phyloP scores from a whole-genome alignment of 2,797 vertebrate genomes.

The Dermochelys coriacea region DNA sequence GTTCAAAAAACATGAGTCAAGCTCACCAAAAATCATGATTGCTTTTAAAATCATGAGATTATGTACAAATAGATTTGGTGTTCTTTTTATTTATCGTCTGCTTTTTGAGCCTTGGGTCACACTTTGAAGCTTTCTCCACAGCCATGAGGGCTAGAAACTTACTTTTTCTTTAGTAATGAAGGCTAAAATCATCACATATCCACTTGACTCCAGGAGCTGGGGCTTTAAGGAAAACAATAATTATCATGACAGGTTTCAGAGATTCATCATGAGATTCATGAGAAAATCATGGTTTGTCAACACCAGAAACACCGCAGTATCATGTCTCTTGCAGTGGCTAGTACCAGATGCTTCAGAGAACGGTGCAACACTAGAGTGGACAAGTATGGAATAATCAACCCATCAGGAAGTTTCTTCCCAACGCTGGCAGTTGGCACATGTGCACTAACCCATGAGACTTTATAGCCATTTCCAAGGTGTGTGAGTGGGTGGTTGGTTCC shows the following conservation, averaged over 20 bases:
- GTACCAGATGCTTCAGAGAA: fast-evolving
- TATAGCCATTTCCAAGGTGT: neutral
- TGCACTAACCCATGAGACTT: fast-evolving
- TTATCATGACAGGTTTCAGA: neutral
- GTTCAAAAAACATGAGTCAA: neutral
- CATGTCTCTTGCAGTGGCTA: fast-evolving
- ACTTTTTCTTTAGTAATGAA: neutral
- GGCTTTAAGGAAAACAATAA: neutral
- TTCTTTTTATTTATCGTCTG: neutral
- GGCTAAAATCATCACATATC: neutral
- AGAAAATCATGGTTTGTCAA: neutral
- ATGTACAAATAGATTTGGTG: neutral
- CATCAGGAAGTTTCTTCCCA: neutral
- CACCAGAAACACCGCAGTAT: neutral
- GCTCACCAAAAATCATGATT: neutral
- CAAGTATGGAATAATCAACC: neutral
- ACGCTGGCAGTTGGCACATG: neutral
- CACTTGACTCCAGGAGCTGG: neutral
- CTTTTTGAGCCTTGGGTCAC: neutral
- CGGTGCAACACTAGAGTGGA: neutral
- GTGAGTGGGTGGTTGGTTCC: neutral
- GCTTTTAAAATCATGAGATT: neutral
- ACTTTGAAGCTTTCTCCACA: neutral
- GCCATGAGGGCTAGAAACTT: neutral
- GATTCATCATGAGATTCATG: neutral